Percentiles rank a stretch among this genome's conserved stretches.
phyloP scores from a whole-genome alignment of 2,113 vertebrate species.

The Ictidomys tridecemlineatus region DNA sequence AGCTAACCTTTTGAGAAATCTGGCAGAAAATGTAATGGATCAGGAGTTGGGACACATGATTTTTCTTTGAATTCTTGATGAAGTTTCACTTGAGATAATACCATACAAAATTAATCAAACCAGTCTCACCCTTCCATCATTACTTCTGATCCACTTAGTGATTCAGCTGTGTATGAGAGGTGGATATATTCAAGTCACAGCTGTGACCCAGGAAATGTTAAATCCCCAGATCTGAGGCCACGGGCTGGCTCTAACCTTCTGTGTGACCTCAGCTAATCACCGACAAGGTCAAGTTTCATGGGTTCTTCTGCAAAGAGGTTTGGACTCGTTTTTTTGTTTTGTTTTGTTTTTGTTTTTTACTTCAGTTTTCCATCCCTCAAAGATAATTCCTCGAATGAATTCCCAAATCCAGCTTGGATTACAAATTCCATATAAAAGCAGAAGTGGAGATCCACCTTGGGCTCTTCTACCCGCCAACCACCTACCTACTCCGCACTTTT shows the following conservation, averaged over 20 bases:
- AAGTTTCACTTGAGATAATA: slow-evolving; percentile 17
- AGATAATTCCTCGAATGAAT: background rate
- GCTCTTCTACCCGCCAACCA: rapidly evolving
- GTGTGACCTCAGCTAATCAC: background rate
- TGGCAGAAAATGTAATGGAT: background rate
- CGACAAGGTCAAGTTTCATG: background rate
- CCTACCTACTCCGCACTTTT: background rate
- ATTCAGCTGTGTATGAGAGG: background rate
- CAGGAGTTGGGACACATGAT: background rate
- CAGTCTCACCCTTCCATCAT: background rate
- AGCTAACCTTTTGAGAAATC: background rate
- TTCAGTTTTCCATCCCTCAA: background rate
- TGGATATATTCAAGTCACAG: background rate
- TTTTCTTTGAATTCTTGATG: slow-evolving; percentile 54
- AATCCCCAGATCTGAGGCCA: background rate
- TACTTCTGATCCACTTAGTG: background rate
- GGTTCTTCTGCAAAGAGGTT: background rate
- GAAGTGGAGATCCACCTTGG: background rate
- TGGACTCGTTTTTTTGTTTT: background rate
- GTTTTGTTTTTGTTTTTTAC: background rate
- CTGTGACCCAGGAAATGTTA: background rate
- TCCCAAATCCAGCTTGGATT: background rate
- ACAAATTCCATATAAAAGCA: background rate
- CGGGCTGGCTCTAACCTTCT: background rate
- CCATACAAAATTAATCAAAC: background rate